Base-by-base conservation (phyloP, 2,113 vertebrate species). In the Sarotherodon lohbergeri region DNA sequence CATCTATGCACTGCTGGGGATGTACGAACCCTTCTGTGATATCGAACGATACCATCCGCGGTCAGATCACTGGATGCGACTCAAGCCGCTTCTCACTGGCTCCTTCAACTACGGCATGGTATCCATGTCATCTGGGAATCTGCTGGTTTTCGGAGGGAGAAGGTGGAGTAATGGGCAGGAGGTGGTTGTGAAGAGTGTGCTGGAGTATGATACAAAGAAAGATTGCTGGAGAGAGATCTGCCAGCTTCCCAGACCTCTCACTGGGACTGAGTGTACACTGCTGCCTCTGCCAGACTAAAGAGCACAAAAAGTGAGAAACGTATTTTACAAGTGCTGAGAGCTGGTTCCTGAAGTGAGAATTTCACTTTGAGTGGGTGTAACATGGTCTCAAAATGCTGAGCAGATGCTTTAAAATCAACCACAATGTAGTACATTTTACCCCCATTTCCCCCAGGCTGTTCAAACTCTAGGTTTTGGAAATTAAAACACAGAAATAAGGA, bases 1-100 rank as follows among this genome's bases (percentile, higher is more conserved):
- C n/a, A 95, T 99, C 92, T 99, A 97, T 80, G 97, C 97, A n/a
- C 97, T 99, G 89, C 86, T 99, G 91, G 99, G 99, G 12, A 95
- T 97, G 90, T 98, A 98, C 3, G 99, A 99, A 90, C 97, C 97
- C 4, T 99, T 98, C 94, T 98, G 98, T 6, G 98, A 99, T 83
- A 98, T 99, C 3, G 98, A 99, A 91, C 95, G 95, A 73, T 99
- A 98, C 0, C 96, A 98, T 52, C 94, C 97, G 0, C 81, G 41
- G 12, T 85, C 93, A 1, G 96, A 98, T 88, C 97, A 97, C 57
- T 99, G 99, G 99, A 98, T 97, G 3, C 97, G 97, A 39, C 93
- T 99, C 19, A 94, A 95, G 24, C 98, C 98, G 0, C 93, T 98
- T 27, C 91, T 96, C 50, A 96, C 96, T 1, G 98, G 98, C 61